phyloP scores from a whole-genome alignment of 1,140 invertebrate species.

The Plectrocnemia conspersa region DNA sequence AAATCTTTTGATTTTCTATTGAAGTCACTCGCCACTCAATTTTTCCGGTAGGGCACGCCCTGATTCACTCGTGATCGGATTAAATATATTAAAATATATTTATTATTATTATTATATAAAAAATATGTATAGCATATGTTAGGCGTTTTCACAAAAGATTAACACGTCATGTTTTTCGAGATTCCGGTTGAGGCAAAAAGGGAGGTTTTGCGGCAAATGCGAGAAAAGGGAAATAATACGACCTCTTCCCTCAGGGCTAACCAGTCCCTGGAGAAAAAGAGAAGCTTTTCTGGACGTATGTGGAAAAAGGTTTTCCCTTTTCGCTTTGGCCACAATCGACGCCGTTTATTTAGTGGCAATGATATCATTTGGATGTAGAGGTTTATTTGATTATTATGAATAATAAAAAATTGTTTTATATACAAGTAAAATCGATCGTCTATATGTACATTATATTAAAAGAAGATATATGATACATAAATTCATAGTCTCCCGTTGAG shows the following conservation, averaged over 20 bases:
- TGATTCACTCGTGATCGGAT: conserved; percentile 15
- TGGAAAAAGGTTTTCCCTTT: conserved; percentile 15
- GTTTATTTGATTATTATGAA: no score
- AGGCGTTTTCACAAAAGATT: conserved; percentile 19
- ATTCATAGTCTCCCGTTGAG: no score
- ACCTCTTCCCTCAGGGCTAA: conserved; percentile 24
- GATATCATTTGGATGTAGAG: no score
- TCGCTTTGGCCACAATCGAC: conserved; percentile 12
- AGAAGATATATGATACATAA: no score
- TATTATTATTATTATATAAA: not conserved
- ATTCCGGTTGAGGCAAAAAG: conserved; percentile 9
- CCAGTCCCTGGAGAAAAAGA: conserved; percentile 14
- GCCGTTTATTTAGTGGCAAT: no score
- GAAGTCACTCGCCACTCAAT: conserved; percentile 13
- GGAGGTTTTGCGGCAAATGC: conserved; percentile 17
- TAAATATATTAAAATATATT: not conserved
- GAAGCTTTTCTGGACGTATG: conserved; percentile 9
- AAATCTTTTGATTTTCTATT: conserved; percentile 25
- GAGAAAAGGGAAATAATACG: conserved; percentile 23
- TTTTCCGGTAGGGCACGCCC: conserved; percentile 26
- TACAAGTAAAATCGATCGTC: no score
- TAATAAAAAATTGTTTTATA: no score
- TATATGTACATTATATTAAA: no score
- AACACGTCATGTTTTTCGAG: conserved; percentile 22
- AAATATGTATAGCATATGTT: not conserved